Evolutionary conservation across 2,113 vertebrate species (phyloP).

Genomic region (Tachysurus fulvidraco): DNA sequence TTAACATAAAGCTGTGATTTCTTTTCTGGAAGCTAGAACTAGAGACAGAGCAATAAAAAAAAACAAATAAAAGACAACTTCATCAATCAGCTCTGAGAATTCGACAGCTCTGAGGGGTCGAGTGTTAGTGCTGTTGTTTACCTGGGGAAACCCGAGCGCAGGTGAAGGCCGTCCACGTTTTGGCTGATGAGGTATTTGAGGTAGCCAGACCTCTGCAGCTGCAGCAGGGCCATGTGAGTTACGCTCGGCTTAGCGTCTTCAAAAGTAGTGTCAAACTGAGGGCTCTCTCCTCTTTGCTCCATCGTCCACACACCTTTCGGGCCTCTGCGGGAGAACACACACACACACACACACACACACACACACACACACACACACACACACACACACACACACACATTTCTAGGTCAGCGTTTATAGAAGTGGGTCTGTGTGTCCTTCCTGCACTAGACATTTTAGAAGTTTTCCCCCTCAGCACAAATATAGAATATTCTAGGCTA

Average conservation of each 20-base stretch:
- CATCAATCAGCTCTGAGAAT: background rate
- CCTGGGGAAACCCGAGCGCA: conserved; percentile 95
- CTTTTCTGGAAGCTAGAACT: background rate
- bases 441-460: background rate
- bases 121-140: conserved; percentile 54
- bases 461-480: background rate
- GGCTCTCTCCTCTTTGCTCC: conserved; percentile 87
- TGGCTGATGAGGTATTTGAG: conserved; percentile 95
- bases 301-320: conserved; percentile 97
- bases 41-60: background rate
- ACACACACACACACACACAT: background rate
- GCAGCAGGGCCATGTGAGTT: conserved; percentile 92
- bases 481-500: background rate
- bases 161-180: conserved; percentile 93
- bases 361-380: background rate
- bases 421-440: background rate
- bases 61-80: background rate
- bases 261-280: conserved; percentile 92
- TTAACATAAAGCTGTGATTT: background rate
- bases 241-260: conserved; percentile 86
- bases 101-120: background rate
- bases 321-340: conserved; percentile 74
- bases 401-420: background rate
- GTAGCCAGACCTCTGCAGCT: conserved; percentile 84
- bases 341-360: background rate